Base-by-base conservation (phyloP, 2,113 vertebrate species). In the Entelurus aequoreus region DNA sequence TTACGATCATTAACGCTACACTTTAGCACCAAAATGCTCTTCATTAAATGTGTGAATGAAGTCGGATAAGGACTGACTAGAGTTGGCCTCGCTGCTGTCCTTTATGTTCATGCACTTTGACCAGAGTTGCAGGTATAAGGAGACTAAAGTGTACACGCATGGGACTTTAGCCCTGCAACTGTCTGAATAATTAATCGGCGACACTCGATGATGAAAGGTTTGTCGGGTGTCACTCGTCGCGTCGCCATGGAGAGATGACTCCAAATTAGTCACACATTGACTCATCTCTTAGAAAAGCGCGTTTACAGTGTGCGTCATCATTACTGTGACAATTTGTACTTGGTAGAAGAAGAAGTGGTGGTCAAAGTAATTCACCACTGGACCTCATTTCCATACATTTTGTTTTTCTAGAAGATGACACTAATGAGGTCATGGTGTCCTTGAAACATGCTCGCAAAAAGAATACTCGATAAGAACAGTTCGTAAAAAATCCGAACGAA, bases 151-250 rank as follows among this genome's bases (percentile, higher is more conserved):
- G 38, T 71, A 21, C 51, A 21, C 52, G 57, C 36, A 14, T 60
- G 53, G 59, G 60, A 57, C 58, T 42, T 44, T 75, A 73, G 66
- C 50, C 62, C 59, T 69, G 58, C 49, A 66, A 82, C 75, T 66
- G 16, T 50, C 54, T 88, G 73, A 87, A 85, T 84, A 72, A 85
- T 88, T 76, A 19, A 89, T 72, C 1, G 49, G 10, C 40, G 50
- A 47, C 58, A 62, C 82, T 89, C 84, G 86, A 89, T 86, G 77
- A 81, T 86, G 87, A 81, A 89, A 84, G 77, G 60, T 74, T 51
- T 72, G 28, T 14, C 72, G 64, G 71, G 74, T 80, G 80, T 82
- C 72, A 73, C 54, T 40, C 61, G 57, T 65, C 61, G 64, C 72
- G 63, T 50, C 16, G 16, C 5, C 35, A 7, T 28, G 4, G 35